phyloP scores from a whole-genome alignment of 2,113 vertebrate genomes.

The Ancistrus triradiatus region DNA sequence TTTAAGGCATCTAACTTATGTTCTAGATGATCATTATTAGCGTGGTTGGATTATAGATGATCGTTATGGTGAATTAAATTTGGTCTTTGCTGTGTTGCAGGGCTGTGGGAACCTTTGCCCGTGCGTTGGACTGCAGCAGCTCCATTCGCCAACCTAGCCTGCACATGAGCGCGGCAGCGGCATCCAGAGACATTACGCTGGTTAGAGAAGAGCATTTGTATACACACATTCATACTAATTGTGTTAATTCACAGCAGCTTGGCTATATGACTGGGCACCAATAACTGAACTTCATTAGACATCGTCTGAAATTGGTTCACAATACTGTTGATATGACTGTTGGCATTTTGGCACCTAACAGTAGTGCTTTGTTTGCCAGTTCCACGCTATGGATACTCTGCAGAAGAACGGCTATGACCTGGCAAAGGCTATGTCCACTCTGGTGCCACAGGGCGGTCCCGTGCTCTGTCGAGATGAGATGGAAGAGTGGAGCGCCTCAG shows the following conservation, averaged over 20 bases:
- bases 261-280: too few relatives aligned
- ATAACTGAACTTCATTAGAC: too few relatives aligned
- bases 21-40: too few relatives aligned
- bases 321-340: too few relatives aligned
- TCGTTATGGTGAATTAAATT: too few relatives aligned
- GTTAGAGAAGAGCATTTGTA: slow-evolving; percentile 59
- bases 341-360: not conserved
- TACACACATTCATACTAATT: not conserved
- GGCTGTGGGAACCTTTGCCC: slow-evolving; percentile 88
- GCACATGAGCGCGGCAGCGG: slow-evolving; percentile 91
- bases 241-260: too few relatives aligned
- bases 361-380: slow-evolving; percentile 58
- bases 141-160: slow-evolving; percentile 93
- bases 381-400: slow-evolving; percentile 90
- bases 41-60: too few relatives aligned
- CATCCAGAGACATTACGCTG: slow-evolving; percentile 92
- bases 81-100: slow-evolving; percentile 55
- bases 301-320: too few relatives aligned
- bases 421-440: slow-evolving; percentile 87
- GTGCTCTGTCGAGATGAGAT: slow-evolving; percentile 91
- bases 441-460: slow-evolving; percentile 87
- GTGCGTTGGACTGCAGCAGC: slow-evolving; percentile 91
- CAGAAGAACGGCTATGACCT: slow-evolving; percentile 87
- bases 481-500: slow-evolving; percentile 92
- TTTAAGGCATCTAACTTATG: too few relatives aligned